These are phyloP conservation scores for Todiramphus chloris DNA, from an alignment of 2,113 vertebrate genomes.

Conservation along the genomic window DNA sequence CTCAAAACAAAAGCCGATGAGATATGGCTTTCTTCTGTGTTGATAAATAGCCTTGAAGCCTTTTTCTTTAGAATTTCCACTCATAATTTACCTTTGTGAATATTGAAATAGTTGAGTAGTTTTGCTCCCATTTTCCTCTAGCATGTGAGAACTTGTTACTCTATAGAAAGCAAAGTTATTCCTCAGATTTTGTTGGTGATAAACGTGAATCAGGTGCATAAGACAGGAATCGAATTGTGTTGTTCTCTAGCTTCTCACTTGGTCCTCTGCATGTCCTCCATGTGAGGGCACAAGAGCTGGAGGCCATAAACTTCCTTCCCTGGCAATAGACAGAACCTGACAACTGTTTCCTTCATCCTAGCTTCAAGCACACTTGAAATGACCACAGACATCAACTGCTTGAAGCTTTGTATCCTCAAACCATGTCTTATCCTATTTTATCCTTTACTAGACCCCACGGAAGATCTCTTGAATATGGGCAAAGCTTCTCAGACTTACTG, in stretches of 20 bases:
- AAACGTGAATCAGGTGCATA: neutral
- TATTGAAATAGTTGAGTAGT: neutral
- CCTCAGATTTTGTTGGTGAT: neutral
- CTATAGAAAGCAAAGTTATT: neutral
- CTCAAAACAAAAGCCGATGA: conserved; percentile 22
- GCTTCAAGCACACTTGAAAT: neutral
- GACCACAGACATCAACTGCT: neutral
- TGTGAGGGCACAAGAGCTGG: neutral
- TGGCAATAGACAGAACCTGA: neutral
- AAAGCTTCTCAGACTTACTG: neutral
- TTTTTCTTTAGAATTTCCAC: neutral
- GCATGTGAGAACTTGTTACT: neutral
- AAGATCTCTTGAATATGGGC: neutral
- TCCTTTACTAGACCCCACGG: neutral
- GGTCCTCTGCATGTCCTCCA: neutral
- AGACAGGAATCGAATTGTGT: neutral
- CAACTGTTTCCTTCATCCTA: neutral
- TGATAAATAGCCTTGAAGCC: neutral
- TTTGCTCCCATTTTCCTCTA: neutral
- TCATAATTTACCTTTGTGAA: neutral
- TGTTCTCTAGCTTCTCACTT: neutral
- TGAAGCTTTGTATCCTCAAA: neutral
- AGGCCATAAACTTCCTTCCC: neutral
- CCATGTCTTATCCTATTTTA: neutral
- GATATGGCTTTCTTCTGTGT: neutral